Conservation (phyloP, 2,113 vertebrate genomes). For the Brachypodius melanocephalos region DNA sequence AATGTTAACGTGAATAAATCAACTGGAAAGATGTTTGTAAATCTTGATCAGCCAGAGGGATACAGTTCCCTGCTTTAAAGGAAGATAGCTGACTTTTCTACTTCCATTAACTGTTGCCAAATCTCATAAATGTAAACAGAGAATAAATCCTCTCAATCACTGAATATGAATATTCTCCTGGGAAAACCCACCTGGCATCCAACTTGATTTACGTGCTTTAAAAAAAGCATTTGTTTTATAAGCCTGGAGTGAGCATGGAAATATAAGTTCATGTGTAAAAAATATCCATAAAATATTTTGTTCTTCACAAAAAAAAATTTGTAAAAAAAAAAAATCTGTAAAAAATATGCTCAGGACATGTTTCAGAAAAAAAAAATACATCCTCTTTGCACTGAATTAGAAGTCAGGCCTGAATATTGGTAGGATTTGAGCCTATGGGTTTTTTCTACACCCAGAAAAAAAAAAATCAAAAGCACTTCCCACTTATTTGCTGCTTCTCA, state of each 20-base stretch:
- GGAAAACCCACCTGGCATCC: conserved; percentile 8
- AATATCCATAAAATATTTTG: not conserved
- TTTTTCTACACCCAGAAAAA: not conserved
- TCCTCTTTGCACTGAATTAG: not conserved
- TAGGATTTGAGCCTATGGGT: not conserved
- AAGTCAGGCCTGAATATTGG: not conserved
- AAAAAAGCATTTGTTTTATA: conserved; percentile 31
- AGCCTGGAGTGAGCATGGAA: conserved; percentile 10
- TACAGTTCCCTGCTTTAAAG: conserved; percentile 46
- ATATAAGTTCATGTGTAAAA: conserved; percentile 14
- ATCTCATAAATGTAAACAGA: conserved; percentile 55
- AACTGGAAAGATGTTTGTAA: conserved; percentile 27
- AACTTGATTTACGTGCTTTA: conserved; percentile 25
- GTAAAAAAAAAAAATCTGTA: not conserved
- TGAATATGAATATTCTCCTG: conserved; percentile 33
- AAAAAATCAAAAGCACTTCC: not conserved
- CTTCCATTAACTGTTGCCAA: conserved; percentile 43
- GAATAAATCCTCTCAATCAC: conserved; percentile 12
- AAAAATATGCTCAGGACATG: conserved; percentile 10
- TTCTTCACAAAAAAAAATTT: too few relatives aligned
- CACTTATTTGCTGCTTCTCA: accelerated
- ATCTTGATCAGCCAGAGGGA: conserved; percentile 9
- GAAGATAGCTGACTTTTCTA: conserved; percentile 42
- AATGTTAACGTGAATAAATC: conserved; percentile 25
- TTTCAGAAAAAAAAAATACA: not conserved